These are phyloP conservation scores for Crossaster papposus DNA, from an alignment of 53 echinoderm and acorn worm genomes.

Conservation along the genomic window DNA sequence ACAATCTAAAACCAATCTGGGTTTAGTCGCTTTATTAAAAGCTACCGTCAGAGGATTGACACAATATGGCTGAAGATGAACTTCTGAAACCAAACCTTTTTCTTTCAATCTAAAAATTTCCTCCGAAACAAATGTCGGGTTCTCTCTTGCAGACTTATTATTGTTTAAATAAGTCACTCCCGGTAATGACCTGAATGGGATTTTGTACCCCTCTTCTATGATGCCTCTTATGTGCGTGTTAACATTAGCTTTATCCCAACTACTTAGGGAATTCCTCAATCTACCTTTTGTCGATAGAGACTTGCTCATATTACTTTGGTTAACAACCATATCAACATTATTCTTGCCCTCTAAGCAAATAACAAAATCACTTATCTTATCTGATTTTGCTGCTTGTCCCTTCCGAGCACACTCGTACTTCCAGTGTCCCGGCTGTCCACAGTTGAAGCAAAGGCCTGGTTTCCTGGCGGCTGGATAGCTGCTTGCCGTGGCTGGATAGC, in stretches of 20 bases:
- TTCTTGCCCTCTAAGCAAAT: neutral
- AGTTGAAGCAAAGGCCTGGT: slow-evolving; percentile 24
- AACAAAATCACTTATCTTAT: slow-evolving; percentile 7
- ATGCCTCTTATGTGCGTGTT: no score
- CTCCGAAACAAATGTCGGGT: slow-evolving; percentile 1
- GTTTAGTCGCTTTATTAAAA: neutral
- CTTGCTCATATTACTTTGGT: neutral
- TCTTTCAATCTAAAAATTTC: neutral
- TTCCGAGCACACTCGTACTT: slow-evolving; percentile 24
- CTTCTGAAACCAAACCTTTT: neutral
- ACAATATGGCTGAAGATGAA: no score
- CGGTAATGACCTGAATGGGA: no score
- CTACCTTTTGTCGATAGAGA: neutral
- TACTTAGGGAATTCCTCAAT: neutral
- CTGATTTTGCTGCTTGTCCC: neutral
- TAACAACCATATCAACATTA: neutral
- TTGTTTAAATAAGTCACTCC: neutral
- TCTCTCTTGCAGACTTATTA: slow-evolving; percentile 13
- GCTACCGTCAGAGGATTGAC: no score
- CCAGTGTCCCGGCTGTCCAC: slow-evolving; percentile 10
- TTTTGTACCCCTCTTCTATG: no score
- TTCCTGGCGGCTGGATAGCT: neutral
- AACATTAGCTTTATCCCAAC: no score
- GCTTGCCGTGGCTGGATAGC: no score
- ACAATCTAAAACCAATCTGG: slow-evolving; percentile 13